phyloP scores from a whole-genome alignment of 2,888 invertebrate species.

The Cryptocheilus praepositus region DNA sequence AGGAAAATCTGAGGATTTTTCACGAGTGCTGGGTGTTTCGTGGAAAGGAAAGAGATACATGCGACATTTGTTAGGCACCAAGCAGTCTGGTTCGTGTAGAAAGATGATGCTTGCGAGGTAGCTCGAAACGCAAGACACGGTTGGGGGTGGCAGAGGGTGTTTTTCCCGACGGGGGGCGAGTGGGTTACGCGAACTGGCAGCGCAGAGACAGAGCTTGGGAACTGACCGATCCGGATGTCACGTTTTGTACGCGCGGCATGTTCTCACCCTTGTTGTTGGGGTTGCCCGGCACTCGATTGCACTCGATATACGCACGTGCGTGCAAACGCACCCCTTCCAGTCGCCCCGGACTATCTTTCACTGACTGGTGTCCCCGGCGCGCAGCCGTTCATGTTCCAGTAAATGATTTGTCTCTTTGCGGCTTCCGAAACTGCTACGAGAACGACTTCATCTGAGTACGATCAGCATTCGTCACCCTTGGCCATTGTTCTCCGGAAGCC shows the following conservation, averaged over 20 bases:
- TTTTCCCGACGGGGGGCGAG: too few species aligned
- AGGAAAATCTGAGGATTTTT: too few species aligned
- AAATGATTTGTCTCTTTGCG: slow-evolving; percentile 65
- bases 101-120: too few species aligned
- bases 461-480: slow-evolving; percentile 33
- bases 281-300: slow-evolving; percentile 60
- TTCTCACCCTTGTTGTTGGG: slow-evolving; percentile 64
- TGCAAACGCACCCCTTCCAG: slow-evolving; percentile 33
- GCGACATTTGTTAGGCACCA: too few species aligned
- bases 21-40: too few species aligned
- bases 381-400: slow-evolving; percentile 19
- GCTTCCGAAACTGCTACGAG: slow-evolving; percentile 54
- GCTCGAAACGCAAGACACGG: too few species aligned
- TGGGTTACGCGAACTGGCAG: not conserved
- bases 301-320: slow-evolving; percentile 57
- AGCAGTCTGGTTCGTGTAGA: too few species aligned
- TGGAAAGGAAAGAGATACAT: too few species aligned
- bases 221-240: slow-evolving; percentile 66
- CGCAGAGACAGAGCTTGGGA: slow-evolving; percentile 54
- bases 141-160: too few species aligned
- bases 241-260: slow-evolving; percentile 57
- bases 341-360: not conserved
- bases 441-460: slow-evolving; percentile 55
- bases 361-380: slow-evolving; percentile 10
- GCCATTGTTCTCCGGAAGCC: slow-evolving; percentile 17